Percentiles rank a stretch among this genome's conserved stretches.
Conservation (phyloP, 2,888 invertebrate genomes). For the Diachrysia chrysitis region DNA sequence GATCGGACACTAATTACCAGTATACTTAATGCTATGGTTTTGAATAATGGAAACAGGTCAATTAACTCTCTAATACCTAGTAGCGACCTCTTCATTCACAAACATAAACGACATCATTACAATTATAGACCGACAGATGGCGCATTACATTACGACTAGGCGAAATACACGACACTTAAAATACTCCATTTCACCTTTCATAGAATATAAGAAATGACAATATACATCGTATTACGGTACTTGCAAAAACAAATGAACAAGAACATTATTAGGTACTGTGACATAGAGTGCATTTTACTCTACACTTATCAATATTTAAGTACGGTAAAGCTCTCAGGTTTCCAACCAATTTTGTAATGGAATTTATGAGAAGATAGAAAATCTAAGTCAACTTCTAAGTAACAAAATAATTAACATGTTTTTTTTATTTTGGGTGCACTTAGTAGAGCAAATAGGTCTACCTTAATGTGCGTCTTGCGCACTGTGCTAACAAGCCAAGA, state of each 20-base stretch:
- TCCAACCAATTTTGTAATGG: slow-evolving; percentile 26
- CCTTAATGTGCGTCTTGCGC: neutral
- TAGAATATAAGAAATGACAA: neutral
- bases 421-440: neutral
- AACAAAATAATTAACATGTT: neutral
- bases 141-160: slow-evolving; percentile 14
- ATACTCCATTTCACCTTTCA: neutral
- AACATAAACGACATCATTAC: slow-evolving; percentile 24
- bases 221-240: neutral
- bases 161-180: neutral
- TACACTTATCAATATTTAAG: slow-evolving; percentile 10
- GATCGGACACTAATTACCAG: neutral
- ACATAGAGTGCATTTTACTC: slow-evolving; percentile 18
- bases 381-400: neutral
- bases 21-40: no score
- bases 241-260: neutral
- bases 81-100: slow-evolving; percentile 42
- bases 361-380: neutral
- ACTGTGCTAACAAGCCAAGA: neutral
- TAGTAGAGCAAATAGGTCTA: neutral
- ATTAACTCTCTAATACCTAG: slow-evolving; percentile 12
- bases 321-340: slow-evolving; percentile 22
- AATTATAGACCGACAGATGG: slow-evolving; percentile 41
- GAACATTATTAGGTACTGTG: slow-evolving; percentile 7
- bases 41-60: neutral